These are phyloP conservation scores for Lutraria lutraria DNA, from an alignment of 2,888 invertebrate species.

Conservation along the genomic window DNA sequence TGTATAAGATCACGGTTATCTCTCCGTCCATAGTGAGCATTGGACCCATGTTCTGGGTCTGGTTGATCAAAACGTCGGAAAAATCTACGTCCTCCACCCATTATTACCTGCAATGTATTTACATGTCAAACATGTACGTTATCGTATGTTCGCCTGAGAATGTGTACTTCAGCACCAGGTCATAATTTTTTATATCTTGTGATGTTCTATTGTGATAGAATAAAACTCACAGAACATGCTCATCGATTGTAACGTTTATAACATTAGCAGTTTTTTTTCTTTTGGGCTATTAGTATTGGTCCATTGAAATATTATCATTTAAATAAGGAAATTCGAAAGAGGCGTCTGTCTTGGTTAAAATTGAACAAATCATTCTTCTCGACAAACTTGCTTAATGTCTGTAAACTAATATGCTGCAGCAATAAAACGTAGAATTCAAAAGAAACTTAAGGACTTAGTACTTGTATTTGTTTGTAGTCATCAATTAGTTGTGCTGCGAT, in stretches of 20 bases:
- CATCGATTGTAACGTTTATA: background rate
- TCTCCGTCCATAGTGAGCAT: conserved; percentile 72
- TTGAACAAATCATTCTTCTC: background rate
- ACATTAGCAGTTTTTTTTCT: background rate
- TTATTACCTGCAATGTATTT: conserved; percentile 71
- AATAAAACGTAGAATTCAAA: too few relatives aligned
- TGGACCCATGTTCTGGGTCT: conserved; percentile 72
- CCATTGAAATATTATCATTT: background rate
- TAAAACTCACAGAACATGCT: background rate
- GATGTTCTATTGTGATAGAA: background rate
- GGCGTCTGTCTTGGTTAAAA: background rate
- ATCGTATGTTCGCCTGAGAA: background rate
- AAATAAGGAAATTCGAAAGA: background rate
- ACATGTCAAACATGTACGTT: background rate
- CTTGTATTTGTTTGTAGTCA: conserved; percentile 4
- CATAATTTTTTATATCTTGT: background rate
- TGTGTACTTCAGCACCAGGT: background rate
- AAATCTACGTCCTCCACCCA: conserved; percentile 78
- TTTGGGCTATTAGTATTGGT: too few relatives aligned
- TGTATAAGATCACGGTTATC: conserved; percentile 92
- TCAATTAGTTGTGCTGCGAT: conserved; percentile 79
- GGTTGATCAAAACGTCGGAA: conserved; percentile 66
- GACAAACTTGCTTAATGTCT: background rate
- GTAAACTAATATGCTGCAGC: background rate
- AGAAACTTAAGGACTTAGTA: background rate